Evolutionary conservation across 2,797 vertebrate species (phyloP), one percentile per base, ranked within the genome.

Genomic region (Acrossocheilus wenchowensis): DNA sequence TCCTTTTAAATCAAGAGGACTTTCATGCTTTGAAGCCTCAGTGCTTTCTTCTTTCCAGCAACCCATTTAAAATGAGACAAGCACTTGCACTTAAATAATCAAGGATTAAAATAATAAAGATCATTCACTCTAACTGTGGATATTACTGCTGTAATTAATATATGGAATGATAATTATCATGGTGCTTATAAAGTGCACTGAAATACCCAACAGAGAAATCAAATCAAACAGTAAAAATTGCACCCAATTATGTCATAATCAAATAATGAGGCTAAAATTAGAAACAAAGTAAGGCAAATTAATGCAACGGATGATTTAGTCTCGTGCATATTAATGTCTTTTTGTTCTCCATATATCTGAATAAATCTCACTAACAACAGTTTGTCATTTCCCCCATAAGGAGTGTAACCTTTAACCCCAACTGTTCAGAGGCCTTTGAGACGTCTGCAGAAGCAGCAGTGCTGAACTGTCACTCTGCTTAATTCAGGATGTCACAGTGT

Each of bases 1-100:
- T 60, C 78, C 66, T 82, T 87, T 85, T 62, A 45, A 74, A 69
- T 77, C 62, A 82, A 75, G 54, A 77, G 30, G 57, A 75, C 43
- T 75, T 83, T 64, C 54, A 64, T 50, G 57, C 41, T 77, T 84
- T 52, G 41, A 84, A 39, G 1, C 45, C 54, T 62, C 26, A 1
- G 57, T 75, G 26, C 26, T 43, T 36, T 75, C 7, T 9, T 45
- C 41, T 48, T 36, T 75, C 60, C 23, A 64, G 26, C 17, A 78
- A 26, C 11, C 12, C 39, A 60, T 73, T 62, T 74, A 62, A 73
- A 83, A 30, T 23, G 11, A 62, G 9, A 74, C 39, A 64, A 74
- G 57, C 41, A 15, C 69, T 57, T 60, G 36, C 23, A 82, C 36
- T 41, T 54, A 78, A 78, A 41, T 78, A 57, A 78, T 15, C 5